A percentile compares a stretch with the other conserved stretches of the same genome.
These are phyloP conservation scores for Protomyctophum bolini DNA, from an alignment of 2,113 vertebrate genomes.

Conservation along the genomic window DNA sequence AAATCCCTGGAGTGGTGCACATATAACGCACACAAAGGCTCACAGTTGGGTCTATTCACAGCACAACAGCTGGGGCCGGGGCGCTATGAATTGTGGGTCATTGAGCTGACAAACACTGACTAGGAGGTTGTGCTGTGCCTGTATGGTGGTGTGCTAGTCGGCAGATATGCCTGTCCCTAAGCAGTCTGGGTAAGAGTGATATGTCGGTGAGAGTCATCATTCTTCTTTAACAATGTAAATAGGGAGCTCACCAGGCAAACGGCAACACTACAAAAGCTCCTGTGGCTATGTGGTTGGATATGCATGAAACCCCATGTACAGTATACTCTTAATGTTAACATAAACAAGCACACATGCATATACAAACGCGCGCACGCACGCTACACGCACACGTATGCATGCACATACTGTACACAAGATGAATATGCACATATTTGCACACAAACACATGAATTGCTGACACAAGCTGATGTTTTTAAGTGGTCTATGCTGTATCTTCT, in stretches of 20 bases:
- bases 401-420: no score
- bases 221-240: slow-evolving; percentile 50
- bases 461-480: slow-evolving; percentile 48
- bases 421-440: no score
- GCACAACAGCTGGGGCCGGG: slow-evolving; percentile 1
- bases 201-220: neutral
- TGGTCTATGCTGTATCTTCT: slow-evolving; percentile 34
- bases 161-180: slow-evolving; percentile 35
- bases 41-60: slow-evolving; percentile 22
- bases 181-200: slow-evolving; percentile 45
- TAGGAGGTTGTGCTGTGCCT: slow-evolving; percentile 52
- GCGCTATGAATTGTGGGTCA: slow-evolving; percentile 43
- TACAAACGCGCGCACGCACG: no score
- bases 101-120: slow-evolving; percentile 53
- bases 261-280: slow-evolving; percentile 35
- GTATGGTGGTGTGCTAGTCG: slow-evolving; percentile 22
- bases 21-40: slow-evolving; percentile 19
- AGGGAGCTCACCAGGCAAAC: slow-evolving; percentile 40
- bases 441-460: slow-evolving; percentile 37
- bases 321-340: no score
- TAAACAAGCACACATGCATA: no score
- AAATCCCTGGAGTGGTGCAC: slow-evolving; percentile 21
- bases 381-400: no score
- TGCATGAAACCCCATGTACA: slow-evolving; percentile 11
- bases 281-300: slow-evolving; percentile 15